Evolutionary conservation across 2,888 invertebrate species (phyloP), one percentile per base, ranked within the genome.

Genomic region (Lapara coniferarum): DNA sequence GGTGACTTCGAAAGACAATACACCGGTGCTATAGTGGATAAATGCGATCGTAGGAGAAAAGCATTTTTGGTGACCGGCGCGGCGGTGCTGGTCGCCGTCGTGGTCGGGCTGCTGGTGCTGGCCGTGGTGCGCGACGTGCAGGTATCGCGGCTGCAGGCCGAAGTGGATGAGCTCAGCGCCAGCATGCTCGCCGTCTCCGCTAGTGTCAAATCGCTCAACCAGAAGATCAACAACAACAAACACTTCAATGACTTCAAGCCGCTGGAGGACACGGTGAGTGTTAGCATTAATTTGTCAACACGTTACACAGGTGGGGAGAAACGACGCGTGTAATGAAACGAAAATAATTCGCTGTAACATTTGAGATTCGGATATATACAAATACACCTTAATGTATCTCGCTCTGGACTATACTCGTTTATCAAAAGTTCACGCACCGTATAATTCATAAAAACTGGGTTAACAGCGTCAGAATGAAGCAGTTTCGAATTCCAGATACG

Each of bases 1-100:
- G 90, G 90, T 74, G 93, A 93, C 73, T 92, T 89, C 74, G 91
- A 92, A 80, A 85, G 87, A 78, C 91, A 91, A 77, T 92, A 88
- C 76, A 82, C 81, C 59, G 82, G 81, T 72, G 83, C 78, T 67
- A 81, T 85, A 79, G 81, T 79, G 80, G 84, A 86, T 77, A 88
- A 86, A 77, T 78, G 78, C 12, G 76, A 80, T 66, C 75, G 81
- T 72, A 77, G 86, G 72, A 79, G 83, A 75, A 84, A 85, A 75
- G 81, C 82, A 14, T 85, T 87, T 80, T 69, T 85, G 71, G 77
- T 88, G 49, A 81, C 79, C 49, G 78, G 79, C 74, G 85, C 74
- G 51, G 84, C 81, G 10, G 78, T 85, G 7, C 75, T 89, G 10
- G 84, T 79, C 0, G 85, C 82, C 37, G 74, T 92, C 71, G 80